These are phyloP conservation scores for Enteromius treurensis DNA, from an alignment of 2,797 vertebrate species.

Conservation along the genomic window DNA sequence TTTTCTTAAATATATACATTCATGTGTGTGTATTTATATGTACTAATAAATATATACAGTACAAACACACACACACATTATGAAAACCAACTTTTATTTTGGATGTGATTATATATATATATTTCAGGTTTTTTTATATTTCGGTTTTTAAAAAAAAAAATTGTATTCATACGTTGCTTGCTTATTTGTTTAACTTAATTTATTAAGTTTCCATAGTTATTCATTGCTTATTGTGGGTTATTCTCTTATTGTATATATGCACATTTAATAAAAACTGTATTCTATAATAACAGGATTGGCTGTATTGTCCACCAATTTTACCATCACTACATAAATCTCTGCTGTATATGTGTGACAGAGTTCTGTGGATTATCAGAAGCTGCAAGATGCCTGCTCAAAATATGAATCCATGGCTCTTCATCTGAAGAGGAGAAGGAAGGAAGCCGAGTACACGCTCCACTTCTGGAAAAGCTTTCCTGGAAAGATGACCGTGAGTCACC, in stretches of 20 bases:
- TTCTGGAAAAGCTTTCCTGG: constrained; percentile 99
- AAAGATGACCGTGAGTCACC: constrained; percentile 90
- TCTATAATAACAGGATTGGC: background rate
- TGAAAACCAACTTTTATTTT: no score
- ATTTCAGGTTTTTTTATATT: background rate
- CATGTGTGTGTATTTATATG: no score
- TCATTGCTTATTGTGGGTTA: background rate
- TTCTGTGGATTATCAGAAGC: constrained; percentile 87
- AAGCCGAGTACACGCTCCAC: constrained; percentile 89
- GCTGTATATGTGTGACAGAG: constrained; percentile 69
- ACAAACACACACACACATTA: no score
- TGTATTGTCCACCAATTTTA: background rate
- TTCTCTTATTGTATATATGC: background rate
- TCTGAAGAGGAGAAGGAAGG: constrained; percentile 88
- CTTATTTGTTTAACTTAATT: background rate
- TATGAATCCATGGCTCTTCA: constrained; percentile 86
- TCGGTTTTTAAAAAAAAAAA: no score
- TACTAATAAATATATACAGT: no score
- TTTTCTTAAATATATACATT: no score
- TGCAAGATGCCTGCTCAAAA: constrained; percentile 88
- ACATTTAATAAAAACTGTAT: background rate
- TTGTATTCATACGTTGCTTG: no score
- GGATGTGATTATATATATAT: no score
- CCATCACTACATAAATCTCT: background rate
- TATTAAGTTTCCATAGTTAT: background rate